Percentiles rank a stretch among this genome's conserved stretches.
Conservation (phyloP, 1,140 invertebrate genomes). For the Panagrolaimus sp. region DNA sequence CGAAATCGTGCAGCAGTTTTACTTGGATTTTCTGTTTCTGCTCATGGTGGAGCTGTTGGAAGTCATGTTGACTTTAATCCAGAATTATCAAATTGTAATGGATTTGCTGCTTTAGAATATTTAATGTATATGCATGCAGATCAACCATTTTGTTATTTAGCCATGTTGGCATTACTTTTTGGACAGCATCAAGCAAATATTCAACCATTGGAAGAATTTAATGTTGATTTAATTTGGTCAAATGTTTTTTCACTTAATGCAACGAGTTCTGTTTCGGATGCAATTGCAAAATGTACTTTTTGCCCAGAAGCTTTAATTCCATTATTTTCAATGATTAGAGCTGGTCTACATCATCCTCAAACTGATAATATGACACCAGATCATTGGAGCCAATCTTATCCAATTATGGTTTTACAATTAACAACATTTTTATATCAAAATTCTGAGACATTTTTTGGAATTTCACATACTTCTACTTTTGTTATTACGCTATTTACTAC, state of each 20-base stretch:
- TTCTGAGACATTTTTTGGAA: constrained; percentile 80
- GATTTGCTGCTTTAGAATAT: constrained; percentile 66
- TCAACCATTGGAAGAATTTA: constrained; percentile 63
- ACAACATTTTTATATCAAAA: constrained; percentile 92
- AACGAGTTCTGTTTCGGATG: constrained; percentile 62
- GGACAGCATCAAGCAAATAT: constrained; percentile 71
- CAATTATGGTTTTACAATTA: constrained; percentile 80
- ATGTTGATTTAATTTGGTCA: constrained; percentile 81
- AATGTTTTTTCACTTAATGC: constrained; percentile 77
- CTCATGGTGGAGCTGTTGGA: constrained; percentile 48
- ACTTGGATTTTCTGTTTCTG: constrained; percentile 61
- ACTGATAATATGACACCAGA: constrained; percentile 10
- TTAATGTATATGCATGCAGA: constrained; percentile 77
- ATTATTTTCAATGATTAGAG: constrained; percentile 74
- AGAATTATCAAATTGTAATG: constrained; percentile 45
- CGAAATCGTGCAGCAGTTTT: constrained; percentile 71
- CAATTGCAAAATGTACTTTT: constrained; percentile 72
- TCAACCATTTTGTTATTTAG: constrained; percentile 82
- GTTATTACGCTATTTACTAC: constrained; percentile 77
- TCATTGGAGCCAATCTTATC: constrained; percentile 75
- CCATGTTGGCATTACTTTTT: constrained; percentile 81
- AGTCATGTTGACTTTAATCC: constrained; percentile 52
- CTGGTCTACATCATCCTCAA: constrained; percentile 45
- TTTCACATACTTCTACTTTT: constrained; percentile 85
- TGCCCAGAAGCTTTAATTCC: constrained; percentile 84